phyloP scores from a whole-genome alignment of 2,888 invertebrate species.

The Agrilus biguttatus region DNA sequence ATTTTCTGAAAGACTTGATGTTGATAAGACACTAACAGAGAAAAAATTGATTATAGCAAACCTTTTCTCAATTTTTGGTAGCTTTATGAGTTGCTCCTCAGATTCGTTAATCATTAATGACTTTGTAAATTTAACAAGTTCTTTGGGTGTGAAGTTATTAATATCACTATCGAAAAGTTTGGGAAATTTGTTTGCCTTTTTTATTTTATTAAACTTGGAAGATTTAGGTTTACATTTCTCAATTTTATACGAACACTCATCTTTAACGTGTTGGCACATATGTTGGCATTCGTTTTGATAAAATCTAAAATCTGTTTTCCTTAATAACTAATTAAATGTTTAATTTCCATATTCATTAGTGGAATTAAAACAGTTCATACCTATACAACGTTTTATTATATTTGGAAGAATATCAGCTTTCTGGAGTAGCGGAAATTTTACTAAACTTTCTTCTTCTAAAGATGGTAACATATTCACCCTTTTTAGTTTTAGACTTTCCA shows the following conservation, averaged over 20 bases:
- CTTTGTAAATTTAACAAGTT: too few species aligned
- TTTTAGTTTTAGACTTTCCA: slow-evolving; percentile 18
- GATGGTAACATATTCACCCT: slow-evolving; percentile 13
- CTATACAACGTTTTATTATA: slow-evolving; percentile 17
- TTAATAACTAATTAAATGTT: slow-evolving; percentile 4
- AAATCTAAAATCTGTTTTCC: slow-evolving; percentile 14
- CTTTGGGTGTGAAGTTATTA: too few species aligned
- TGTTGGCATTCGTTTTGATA: slow-evolving; percentile 9
- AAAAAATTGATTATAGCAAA: too few species aligned
- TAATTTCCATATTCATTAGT: neutral
- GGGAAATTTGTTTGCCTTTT: neutral
- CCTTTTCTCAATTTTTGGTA: too few species aligned
- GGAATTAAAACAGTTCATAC: slow-evolving; percentile 10
- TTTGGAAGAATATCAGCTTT: slow-evolving; percentile 20
- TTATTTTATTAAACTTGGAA: neutral
- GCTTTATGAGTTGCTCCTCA: too few species aligned
- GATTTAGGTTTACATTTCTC: neutral
- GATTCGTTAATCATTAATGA: too few species aligned
- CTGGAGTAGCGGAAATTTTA: slow-evolving; percentile 20
- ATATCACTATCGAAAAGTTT: too few species aligned
- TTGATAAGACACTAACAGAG: too few species aligned
- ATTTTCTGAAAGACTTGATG: slow-evolving; percentile 3
- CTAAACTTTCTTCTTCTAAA: slow-evolving; percentile 7
- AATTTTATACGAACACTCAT: slow-evolving; percentile 6
- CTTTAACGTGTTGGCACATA: slow-evolving; percentile 1